Evolutionary conservation across 30 jellyfish, hydroid and myxozoan species (phyloP).

Genomic region (Chrysaora quinquecirrha): DNA sequence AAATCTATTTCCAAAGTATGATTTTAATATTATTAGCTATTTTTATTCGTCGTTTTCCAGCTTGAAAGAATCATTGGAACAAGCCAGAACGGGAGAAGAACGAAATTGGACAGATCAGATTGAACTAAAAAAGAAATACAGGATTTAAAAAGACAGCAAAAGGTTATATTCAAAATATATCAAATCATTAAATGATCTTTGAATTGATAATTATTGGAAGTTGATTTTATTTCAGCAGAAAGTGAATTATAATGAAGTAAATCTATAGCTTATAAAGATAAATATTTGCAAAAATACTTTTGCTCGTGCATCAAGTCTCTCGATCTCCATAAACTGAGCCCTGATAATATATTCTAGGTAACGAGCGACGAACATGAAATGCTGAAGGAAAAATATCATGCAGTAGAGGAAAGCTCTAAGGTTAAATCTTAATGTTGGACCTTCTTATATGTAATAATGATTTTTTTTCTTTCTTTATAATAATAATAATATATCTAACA

Average conservation of each 20-base stretch:
- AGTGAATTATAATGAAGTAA: no score
- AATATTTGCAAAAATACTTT: no score
- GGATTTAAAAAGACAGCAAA: background rate
- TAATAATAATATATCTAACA: background rate
- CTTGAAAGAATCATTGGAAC: slow-evolving; percentile 22
- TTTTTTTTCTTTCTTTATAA: background rate
- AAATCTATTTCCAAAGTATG: background rate
- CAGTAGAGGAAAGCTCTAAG: no score
- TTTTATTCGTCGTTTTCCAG: slow-evolving; percentile 5
- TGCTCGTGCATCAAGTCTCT: no score
- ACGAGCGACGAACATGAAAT: no score
- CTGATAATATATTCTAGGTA: no score
- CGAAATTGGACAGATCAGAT: slow-evolving; percentile 31
- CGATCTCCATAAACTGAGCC: no score
- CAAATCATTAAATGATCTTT: background rate
- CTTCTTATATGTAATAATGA: background rate
- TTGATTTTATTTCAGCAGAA: no score
- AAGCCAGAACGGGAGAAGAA: slow-evolving; percentile 20
- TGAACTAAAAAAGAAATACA: slow-evolving; percentile 6
- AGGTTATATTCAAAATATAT: background rate
- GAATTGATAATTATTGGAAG: background rate
- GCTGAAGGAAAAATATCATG: no score
- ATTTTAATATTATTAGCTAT: background rate
- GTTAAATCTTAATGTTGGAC: no score
- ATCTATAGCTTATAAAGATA: no score